Base-by-base conservation (phyloP, 2,888 invertebrate genomes). In the Tetanocera ferruginea region DNA sequence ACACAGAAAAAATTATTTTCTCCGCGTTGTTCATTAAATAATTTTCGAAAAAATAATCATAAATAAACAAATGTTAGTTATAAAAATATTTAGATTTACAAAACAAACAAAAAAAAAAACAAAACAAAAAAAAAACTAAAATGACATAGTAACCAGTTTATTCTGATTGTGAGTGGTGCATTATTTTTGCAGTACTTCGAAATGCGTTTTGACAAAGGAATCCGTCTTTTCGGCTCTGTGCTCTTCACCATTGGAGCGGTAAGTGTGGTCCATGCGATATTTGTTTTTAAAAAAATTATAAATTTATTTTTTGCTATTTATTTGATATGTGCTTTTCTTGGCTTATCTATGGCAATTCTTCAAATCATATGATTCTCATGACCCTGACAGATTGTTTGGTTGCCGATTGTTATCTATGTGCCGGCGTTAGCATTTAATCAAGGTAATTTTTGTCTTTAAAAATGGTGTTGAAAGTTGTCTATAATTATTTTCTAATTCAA, bases 401-500 rank as follows among this genome's bases (percentile, higher is more conserved):
- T 90, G 76, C 89, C 89, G 17, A 88, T 89, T 72, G 89, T 90
- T 2, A 94, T 95, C 83, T 95, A 94, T 86, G 94, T 95, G 2
- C 95, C 95, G 37, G 95, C 95, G 0, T 88, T 95, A 83, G 94
- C 95, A 49, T 95, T 95, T 86, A 95, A 95, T 91, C 95, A 95
- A 93, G 95, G 95, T 94, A 91, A 85, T 82, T 73, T 79, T 52
- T 17, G n/a, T 34, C 19, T 49, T 49, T 17, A 43, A 11, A 11
- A 43, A 43, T 43, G 11, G 11, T 43, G 2, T 11, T 43, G 43
- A 2, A 6, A 4, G 14, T 43, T 43, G n/a, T 43, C 6, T 8
- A 6, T 37, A 6, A 8, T 1, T 8, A 37, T 43, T 43, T 43
- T 43, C 43, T 2, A 1, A 11, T 11, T 34, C 4, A 19, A 19